Evolutionary conservation across 2,113 vertebrate species (phyloP).

Genomic region (Sinocyclocheilus grahami): DNA sequence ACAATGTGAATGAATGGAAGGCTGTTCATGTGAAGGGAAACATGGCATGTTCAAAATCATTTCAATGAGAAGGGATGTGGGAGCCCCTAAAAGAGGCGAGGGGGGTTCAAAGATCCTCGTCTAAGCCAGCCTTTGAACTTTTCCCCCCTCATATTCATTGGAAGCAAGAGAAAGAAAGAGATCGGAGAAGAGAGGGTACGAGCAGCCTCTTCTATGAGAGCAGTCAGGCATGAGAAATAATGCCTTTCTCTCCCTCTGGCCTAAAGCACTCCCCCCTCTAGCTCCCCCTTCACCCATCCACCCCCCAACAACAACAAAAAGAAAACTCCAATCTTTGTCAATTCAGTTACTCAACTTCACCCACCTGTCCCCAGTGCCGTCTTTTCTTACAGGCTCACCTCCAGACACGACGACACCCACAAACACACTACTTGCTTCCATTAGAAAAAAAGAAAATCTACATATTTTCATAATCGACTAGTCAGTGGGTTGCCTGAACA

Average conservation of each 20-base stretch:
- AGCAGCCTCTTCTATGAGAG: slow-evolving; percentile 54
- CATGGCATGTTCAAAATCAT: slow-evolving; percentile 39
- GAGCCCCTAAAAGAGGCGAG: slow-evolving; percentile 19
- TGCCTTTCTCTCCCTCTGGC: slow-evolving; percentile 55
- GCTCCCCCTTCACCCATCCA: slow-evolving; percentile 18
- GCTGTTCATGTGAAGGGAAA: slow-evolving; percentile 33
- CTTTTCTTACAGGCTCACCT: slow-evolving; percentile 35
- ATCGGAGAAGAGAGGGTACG: slow-evolving; percentile 41
- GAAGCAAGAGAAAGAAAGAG: slow-evolving; percentile 39
- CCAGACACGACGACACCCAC: slow-evolving; percentile 37
- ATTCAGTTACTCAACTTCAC: slow-evolving; percentile 30
- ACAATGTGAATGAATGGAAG: neutral
- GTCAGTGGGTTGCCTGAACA: neutral
- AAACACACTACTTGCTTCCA: neutral
- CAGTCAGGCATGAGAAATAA: slow-evolving; percentile 59
- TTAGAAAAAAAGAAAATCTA: neutral
- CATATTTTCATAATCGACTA: neutral
- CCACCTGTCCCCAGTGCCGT: slow-evolving; percentile 47
- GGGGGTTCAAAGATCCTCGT: slow-evolving; percentile 49
- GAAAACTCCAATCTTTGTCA: slow-evolving; percentile 51
- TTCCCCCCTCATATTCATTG: slow-evolving; percentile 52
- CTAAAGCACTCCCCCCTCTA: slow-evolving; percentile 46
- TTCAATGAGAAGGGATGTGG: slow-evolving; percentile 16
- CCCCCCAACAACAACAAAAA: slow-evolving; percentile 35
- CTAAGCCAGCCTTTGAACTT: slow-evolving; percentile 54